A percentile compares a stretch with the other conserved stretches of the same genome.
Conservation (phyloP, 2,113 vertebrate genomes). For the Chauna torquata region DNA sequence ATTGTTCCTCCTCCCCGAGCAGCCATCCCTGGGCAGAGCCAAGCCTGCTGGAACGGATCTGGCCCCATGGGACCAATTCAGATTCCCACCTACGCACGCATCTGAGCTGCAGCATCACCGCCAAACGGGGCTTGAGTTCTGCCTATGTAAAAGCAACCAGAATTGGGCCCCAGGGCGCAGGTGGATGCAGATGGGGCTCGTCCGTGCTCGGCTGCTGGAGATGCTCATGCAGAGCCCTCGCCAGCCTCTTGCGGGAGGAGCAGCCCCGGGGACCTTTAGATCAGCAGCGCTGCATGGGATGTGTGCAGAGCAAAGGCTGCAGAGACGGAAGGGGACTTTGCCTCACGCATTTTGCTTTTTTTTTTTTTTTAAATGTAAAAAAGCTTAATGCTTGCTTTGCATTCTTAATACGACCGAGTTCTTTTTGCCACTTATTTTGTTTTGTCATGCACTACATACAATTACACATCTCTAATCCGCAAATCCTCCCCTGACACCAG, state of each 20-base stretch:
- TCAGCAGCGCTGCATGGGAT: background rate
- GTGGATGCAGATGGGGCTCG: background rate
- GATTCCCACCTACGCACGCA: background rate
- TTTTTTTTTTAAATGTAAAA: background rate
- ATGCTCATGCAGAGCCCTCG: background rate
- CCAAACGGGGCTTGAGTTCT: background rate
- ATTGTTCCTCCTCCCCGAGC: background rate
- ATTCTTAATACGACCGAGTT: constrained; percentile 56
- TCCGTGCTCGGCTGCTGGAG: background rate
- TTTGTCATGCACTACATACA: constrained; percentile 70
- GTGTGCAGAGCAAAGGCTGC: background rate
- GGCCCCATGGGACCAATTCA: background rate
- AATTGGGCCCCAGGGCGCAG: background rate
- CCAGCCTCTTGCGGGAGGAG: background rate
- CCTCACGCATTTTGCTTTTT: background rate
- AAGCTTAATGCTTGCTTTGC: constrained; percentile 45
- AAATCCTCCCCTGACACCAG: constrained; percentile 65
- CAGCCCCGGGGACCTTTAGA: background rate
- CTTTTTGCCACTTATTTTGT: constrained; percentile 68
- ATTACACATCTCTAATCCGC: constrained; percentile 67
- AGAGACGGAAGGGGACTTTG: background rate
- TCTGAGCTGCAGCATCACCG: background rate
- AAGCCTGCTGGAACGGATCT: background rate
- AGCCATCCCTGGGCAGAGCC: background rate
- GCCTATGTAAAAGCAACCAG: background rate